A percentile compares a stretch with the other conserved stretches of the same genome.
Conservation (phyloP, 2,888 invertebrate genomes). For the Emmelina monodactyla region DNA sequence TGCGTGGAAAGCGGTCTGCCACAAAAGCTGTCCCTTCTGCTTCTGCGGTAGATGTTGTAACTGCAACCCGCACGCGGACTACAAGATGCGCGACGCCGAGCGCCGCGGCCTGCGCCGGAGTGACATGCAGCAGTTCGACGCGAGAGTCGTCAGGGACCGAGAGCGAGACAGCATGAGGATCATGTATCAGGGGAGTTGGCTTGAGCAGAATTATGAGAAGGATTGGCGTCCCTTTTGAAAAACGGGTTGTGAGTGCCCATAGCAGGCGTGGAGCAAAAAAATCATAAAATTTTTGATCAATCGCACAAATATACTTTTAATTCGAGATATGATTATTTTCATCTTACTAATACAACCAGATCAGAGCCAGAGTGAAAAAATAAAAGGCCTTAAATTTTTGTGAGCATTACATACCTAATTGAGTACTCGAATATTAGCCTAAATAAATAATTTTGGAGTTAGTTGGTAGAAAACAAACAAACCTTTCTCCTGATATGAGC, state of each 20-base stretch:
- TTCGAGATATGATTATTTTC: too few relatives aligned
- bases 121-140: constrained; percentile 37
- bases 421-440: too few relatives aligned
- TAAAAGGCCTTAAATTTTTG: too few relatives aligned
- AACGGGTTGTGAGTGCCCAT: neutral
- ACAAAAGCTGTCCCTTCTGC: constrained; percentile 33
- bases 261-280: neutral
- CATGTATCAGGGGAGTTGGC: neutral
- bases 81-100: constrained; percentile 28
- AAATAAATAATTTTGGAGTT: too few relatives aligned
- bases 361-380: too few relatives aligned
- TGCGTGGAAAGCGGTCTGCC: constrained; percentile 28
- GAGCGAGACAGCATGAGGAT: too few relatives aligned
- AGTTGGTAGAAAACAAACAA: too few relatives aligned
- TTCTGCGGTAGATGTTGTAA: constrained; percentile 25
- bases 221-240: neutral
- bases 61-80: constrained; percentile 25
- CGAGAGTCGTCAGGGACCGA: too few relatives aligned
- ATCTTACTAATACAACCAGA: too few relatives aligned
- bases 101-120: constrained; percentile 19
- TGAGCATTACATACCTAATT: too few relatives aligned
- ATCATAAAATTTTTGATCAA: neutral
- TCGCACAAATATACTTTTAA: too few relatives aligned
- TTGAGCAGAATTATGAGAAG: neutral
- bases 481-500: too few relatives aligned